Evolutionary conservation across 2,797 vertebrate species (phyloP).

Genomic region (Carapus acus): DNA sequence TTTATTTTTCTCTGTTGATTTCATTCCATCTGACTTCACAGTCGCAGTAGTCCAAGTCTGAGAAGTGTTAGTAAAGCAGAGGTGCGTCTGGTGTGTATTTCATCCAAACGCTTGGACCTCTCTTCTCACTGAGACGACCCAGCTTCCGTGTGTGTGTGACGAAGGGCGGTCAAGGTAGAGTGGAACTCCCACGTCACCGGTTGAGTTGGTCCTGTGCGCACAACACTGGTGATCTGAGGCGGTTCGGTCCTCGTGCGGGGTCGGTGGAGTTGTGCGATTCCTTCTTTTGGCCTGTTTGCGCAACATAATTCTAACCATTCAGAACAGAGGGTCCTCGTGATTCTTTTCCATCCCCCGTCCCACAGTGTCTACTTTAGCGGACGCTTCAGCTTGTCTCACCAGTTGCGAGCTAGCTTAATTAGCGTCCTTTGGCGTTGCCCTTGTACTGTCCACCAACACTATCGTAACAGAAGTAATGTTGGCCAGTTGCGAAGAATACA

Average conservation of each 20-base stretch:
- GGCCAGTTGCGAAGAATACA: slow-evolving; percentile 2
- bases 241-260: slow-evolving; percentile 17
- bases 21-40: slow-evolving; percentile 33
- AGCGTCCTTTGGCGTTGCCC: slow-evolving; percentile 9
- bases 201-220: no score
- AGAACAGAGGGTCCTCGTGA: slow-evolving; percentile 21
- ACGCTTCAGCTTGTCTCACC: slow-evolving; percentile 1
- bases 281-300: background rate
- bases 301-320: slow-evolving; percentile 10
- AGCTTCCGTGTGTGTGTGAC: no score
- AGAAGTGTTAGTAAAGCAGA: slow-evolving; percentile 51
- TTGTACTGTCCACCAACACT: slow-evolving; percentile 7
- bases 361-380: background rate
- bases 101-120: slow-evolving; percentile 18
- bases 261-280: slow-evolving; percentile 5
- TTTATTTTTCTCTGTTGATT: slow-evolving; percentile 21
- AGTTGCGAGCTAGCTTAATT: slow-evolving; percentile 10
- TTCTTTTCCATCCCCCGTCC: slow-evolving; percentile 22
- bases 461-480: slow-evolving; percentile 8
- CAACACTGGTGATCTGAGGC: background rate
- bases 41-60: slow-evolving; percentile 53
- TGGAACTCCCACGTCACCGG: slow-evolving; percentile 35
- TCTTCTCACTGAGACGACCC: slow-evolving; percentile 40
- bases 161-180: slow-evolving; percentile 41
- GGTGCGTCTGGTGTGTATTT: slow-evolving; percentile 59